phyloP scores from a whole-genome alignment of 2,888 invertebrate species.

The Achlya flavicornis region DNA sequence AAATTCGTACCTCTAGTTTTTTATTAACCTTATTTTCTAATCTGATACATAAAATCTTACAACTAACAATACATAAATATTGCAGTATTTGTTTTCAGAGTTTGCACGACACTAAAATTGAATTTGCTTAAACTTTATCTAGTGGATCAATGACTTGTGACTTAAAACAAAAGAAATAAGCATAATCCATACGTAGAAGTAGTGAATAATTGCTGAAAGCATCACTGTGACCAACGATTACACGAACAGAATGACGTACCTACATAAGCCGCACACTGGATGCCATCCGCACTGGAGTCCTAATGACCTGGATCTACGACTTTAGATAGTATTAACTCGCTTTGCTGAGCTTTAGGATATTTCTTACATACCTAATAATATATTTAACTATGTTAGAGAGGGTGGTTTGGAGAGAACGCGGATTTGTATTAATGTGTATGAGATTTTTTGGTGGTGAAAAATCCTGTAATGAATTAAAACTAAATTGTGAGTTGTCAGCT shows the following conservation, averaged over 20 bases:
- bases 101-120: too few species aligned
- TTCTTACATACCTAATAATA: neutral
- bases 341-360: slow-evolving; percentile 21
- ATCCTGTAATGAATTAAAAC: too few species aligned
- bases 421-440: neutral
- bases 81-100: too few species aligned
- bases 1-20: too few species aligned
- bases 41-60: too few species aligned
- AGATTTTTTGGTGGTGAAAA: neutral
- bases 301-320: slow-evolving; percentile 49
- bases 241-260: slow-evolving; percentile 18
- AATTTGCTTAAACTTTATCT: too few species aligned
- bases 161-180: neutral
- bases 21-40: too few species aligned
- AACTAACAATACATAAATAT: too few species aligned
- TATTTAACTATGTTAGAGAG: neutral
- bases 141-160: too few species aligned
- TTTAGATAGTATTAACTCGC: slow-evolving; percentile 32
- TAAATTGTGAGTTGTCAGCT: too few species aligned
- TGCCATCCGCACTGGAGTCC: slow-evolving; percentile 32
- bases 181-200: neutral
- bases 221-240: slow-evolving; percentile 34
- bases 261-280: slow-evolving; percentile 16
- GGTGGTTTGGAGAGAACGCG: neutral
- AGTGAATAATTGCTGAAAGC: slow-evolving; percentile 8